A percentile compares a stretch with the other conserved stretches of the same genome.
These are phyloP conservation scores for Macquaria australasica DNA, from an alignment of 2,113 vertebrate species.

Conservation along the genomic window DNA sequence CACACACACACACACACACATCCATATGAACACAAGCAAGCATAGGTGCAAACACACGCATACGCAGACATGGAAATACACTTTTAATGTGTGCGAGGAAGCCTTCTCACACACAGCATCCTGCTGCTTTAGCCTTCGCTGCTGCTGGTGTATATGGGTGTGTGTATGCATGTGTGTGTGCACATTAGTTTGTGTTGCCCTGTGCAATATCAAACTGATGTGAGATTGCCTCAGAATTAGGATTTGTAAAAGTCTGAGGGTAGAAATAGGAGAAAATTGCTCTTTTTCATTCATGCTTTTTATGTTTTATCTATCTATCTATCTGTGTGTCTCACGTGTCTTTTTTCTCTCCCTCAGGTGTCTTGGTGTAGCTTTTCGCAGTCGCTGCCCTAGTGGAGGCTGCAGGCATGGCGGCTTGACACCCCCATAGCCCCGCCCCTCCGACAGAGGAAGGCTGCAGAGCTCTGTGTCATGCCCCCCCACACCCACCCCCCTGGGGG, in stretches of 20 bases:
- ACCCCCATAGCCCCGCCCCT: slow-evolving; percentile 59
- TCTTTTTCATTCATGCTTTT: background rate
- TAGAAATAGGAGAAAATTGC: background rate
- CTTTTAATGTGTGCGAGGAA: slow-evolving; percentile 21
- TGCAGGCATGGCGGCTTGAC: slow-evolving; percentile 80
- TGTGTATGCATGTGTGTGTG: background rate
- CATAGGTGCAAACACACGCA: background rate
- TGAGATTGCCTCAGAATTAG: background rate
- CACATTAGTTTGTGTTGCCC: background rate
- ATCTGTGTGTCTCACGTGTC: slow-evolving; percentile 21
- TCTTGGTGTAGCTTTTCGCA: slow-evolving; percentile 26
- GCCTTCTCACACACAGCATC: background rate
- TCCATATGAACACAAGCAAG: background rate
- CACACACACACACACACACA: background rate
- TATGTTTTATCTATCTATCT: background rate
- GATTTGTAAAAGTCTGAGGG: background rate
- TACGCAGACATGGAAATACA: background rate
- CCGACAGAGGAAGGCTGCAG: slow-evolving; percentile 73
- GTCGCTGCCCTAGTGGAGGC: slow-evolving; percentile 61
- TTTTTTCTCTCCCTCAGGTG: slow-evolving; percentile 51
- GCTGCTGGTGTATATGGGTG: background rate
- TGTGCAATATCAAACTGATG: background rate
- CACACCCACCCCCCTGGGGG: slow-evolving; percentile 69
- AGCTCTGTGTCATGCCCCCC: slow-evolving; percentile 73
- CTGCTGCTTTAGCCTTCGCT: slow-evolving; percentile 22